Evolutionary conservation across 2,888 invertebrate species (phyloP).

Genomic region (Agrotis ipsilon): DNA sequence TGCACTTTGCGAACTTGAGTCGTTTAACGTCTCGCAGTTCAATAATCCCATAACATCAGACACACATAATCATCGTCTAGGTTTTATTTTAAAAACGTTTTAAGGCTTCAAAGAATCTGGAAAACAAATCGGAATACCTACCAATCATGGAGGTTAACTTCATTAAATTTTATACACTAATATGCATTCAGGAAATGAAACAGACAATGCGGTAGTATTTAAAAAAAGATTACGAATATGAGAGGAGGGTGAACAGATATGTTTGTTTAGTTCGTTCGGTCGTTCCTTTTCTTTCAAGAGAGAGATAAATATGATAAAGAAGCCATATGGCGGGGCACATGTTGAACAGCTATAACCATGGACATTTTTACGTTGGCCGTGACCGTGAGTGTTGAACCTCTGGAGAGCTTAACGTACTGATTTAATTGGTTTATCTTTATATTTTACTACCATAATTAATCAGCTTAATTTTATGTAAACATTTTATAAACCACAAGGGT

Average conservation of each 20-base stretch:
- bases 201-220: background rate
- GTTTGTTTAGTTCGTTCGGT: conserved; percentile 70
- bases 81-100: conserved; percentile 26
- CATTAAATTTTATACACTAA: background rate
- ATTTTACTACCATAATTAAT: conserved; percentile 38
- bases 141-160: conserved; percentile 7
- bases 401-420: conserved; percentile 45
- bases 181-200: conserved; percentile 10
- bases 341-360: conserved; percentile 73
- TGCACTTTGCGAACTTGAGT: conserved; percentile 47
- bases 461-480: conserved; percentile 38
- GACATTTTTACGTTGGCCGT: conserved; percentile 73
- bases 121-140: conserved; percentile 16
- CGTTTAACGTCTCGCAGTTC: conserved; percentile 53
- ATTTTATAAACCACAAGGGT: conserved; percentile 3
- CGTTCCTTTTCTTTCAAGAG: conserved; percentile 76
- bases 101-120: conserved; percentile 25
- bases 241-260: conserved; percentile 54
- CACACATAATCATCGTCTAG: conserved; percentile 23
- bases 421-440: conserved; percentile 53
- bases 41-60: conserved; percentile 63
- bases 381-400: conserved; percentile 78
- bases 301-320: conserved; percentile 74
- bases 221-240: conserved; percentile 28
- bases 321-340: conserved; percentile 84